phyloP scores from a whole-genome alignment of 2,113 vertebrate genomes.

The Rhombomys opimus region DNA sequence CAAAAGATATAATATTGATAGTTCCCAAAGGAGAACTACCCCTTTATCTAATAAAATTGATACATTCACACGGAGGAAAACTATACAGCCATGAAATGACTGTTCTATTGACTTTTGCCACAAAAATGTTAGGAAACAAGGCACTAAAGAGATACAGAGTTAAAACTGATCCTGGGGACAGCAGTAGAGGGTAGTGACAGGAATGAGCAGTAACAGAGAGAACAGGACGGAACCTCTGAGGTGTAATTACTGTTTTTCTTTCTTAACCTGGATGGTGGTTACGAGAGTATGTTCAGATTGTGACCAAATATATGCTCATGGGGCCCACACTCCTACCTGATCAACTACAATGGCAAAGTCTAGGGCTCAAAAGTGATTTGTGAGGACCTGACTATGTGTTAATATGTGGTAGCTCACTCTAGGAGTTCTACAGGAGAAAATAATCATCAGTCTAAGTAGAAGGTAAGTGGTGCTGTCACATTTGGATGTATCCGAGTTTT shows the following conservation, averaged over 20 bases:
- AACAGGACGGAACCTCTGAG: background rate
- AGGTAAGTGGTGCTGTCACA: background rate
- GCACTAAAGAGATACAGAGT: background rate
- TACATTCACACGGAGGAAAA: background rate
- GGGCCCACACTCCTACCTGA: background rate
- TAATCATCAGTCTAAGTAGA: background rate
- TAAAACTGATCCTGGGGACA: background rate
- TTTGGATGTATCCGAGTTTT: conserved; percentile 12
- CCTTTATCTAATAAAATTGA: background rate
- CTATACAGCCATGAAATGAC: background rate
- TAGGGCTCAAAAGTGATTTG: conserved; percentile 20
- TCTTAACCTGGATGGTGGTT: background rate
- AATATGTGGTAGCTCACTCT: background rate
- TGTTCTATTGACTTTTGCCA: background rate
- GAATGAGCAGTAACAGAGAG: background rate
- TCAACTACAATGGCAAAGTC: background rate
- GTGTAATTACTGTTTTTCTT: background rate
- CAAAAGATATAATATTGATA: conserved; percentile 34
- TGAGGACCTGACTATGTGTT: background rate
- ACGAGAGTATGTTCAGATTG: background rate
- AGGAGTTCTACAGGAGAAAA: background rate
- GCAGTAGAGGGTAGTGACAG: background rate
- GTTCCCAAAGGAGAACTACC: background rate
- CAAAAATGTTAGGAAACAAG: conserved; percentile 18
- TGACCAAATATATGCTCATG: background rate